Base-by-base conservation (phyloP, 2,113 vertebrate species). In the Salvelinus sp. region DNA sequence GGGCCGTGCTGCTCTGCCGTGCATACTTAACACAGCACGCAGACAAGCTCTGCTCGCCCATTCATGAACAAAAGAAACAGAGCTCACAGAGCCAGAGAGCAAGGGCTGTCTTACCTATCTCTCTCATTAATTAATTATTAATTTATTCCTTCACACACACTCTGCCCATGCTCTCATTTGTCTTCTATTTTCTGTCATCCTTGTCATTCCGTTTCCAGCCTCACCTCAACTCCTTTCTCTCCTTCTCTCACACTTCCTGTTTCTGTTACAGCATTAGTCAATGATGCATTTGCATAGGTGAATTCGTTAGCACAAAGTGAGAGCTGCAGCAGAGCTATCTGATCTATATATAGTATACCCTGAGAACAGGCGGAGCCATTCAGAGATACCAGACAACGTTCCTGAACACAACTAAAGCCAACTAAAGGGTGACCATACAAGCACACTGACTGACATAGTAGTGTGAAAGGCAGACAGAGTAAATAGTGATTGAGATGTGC, bases 1-100 rank as follows among this genome's bases (percentile, higher is more conserved):
- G 77, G 78, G 79, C 73, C 82, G 12, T 38, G 18, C 50, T 75
- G 70, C 20, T 20, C 68, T 58, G 68, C 38, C 22, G 13, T 69
- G 68, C 76, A 85, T 88, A 74, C 80, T 83, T 86, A 88, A 79
- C 76, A 64, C 64, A 65, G 66, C 66, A 69, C 66, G 20, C 68
- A n/a, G 38, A 7, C 38, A 47, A 14, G 27, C 38, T 22, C 38
- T 23, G 38, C 68, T 1, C 65, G 23, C 18, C 28, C 30, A 28
- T 14, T 48, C 18, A 20, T 3, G 62, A 70, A 67, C 22, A 70
- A 30, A 57, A 22, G 33, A n/a, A 5, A 20, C 48, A 18, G 76
- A 1, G 47, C 69, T 33, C 16, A 22, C 22, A 65, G 63, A 65
- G 57, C n/a, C 27, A 65, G 60, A 63, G 18, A 33, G 30, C 16